Conservation (phyloP, 2,888 invertebrate species). For the Mactromeris polynyma region DNA sequence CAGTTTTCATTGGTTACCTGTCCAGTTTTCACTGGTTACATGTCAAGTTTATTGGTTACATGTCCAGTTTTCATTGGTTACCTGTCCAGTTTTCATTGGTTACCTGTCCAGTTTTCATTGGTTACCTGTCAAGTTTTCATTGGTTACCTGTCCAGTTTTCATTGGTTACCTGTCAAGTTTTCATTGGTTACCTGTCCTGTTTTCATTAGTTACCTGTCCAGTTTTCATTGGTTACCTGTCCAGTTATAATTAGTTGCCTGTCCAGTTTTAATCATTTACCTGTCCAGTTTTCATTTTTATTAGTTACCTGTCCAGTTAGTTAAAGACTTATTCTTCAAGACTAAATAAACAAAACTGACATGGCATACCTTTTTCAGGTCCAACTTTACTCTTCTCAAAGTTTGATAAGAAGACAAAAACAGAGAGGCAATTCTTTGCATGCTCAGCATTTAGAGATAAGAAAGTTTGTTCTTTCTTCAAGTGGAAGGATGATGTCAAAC, state of each 20-base stretch:
- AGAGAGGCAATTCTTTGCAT: conserved; percentile 91
- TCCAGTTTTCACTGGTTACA: not conserved
- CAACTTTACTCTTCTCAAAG: conserved; percentile 78
- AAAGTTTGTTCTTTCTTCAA: conserved; percentile 93
- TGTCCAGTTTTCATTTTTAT: not conserved
- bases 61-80: too few species aligned
- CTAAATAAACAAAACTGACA: too few species aligned
- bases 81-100: not conserved
- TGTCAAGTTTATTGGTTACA: not conserved
- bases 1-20: too few species aligned
- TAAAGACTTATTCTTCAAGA: too few species aligned
- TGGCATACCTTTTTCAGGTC: conserved; percentile 71
- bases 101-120: too few species aligned
- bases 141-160: not conserved
- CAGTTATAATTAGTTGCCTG: not conserved
- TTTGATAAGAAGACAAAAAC: conserved; percentile 60
- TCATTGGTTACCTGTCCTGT: too few species aligned
- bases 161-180: too few species aligned
- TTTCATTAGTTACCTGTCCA: not conserved
- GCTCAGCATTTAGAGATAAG: conserved; percentile 94
- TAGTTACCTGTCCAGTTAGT: too few species aligned
- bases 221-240: not conserved
- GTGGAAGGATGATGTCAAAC: conserved; percentile 88
- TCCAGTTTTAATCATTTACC: too few species aligned
- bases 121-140: too few species aligned